Percentiles rank a stretch among this genome's conserved stretches.
Evolutionary conservation across 1,140 invertebrate species (phyloP).

Genomic region (Plectus sambesii): DNA sequence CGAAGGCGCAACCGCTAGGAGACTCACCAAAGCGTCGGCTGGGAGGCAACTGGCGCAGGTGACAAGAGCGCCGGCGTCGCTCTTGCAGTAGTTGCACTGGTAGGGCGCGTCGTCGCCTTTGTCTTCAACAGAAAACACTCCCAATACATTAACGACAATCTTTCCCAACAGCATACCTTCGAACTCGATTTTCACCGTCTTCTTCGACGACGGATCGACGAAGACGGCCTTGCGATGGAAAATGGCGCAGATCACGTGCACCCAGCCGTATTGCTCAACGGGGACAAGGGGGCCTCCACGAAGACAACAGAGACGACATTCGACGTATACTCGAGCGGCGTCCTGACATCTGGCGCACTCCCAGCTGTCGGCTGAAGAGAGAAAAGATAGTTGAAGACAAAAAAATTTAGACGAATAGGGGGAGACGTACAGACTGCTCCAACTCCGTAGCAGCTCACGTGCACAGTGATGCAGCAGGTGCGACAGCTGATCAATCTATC

Average conservation of each 20-base stretch:
- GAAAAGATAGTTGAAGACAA: slow-evolving; percentile 5
- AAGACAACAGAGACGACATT: slow-evolving; percentile 25
- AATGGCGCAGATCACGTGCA: slow-evolving; percentile 30
- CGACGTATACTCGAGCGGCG: slow-evolving; percentile 9
- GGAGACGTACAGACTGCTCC: slow-evolving; percentile 5
- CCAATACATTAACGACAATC: neutral
- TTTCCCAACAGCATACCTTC: neutral
- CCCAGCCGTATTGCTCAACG: slow-evolving; percentile 16
- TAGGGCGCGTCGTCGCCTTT: neutral
- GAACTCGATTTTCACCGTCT: neutral
- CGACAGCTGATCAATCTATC: slow-evolving; percentile 12
- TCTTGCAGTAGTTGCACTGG: slow-evolving; percentile 2
- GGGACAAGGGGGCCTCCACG: slow-evolving; percentile 30
- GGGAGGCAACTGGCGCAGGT: no score
- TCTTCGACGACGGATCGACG: neutral
- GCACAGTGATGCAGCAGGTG: slow-evolving; percentile 22
- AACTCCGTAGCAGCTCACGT: slow-evolving; percentile 18
- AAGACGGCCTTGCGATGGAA: slow-evolving; percentile 16
- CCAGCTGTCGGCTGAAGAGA: slow-evolving; percentile 12
- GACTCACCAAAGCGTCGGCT: no score
- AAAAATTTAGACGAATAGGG: slow-evolving; percentile 5
- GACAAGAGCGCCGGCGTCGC: no score
- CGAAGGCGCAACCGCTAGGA: no score
- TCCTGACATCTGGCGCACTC: slow-evolving; percentile 17
- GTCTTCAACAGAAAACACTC: neutral